Base-by-base conservation (phyloP, 2,113 vertebrate species). In the Alligator sinensis region DNA sequence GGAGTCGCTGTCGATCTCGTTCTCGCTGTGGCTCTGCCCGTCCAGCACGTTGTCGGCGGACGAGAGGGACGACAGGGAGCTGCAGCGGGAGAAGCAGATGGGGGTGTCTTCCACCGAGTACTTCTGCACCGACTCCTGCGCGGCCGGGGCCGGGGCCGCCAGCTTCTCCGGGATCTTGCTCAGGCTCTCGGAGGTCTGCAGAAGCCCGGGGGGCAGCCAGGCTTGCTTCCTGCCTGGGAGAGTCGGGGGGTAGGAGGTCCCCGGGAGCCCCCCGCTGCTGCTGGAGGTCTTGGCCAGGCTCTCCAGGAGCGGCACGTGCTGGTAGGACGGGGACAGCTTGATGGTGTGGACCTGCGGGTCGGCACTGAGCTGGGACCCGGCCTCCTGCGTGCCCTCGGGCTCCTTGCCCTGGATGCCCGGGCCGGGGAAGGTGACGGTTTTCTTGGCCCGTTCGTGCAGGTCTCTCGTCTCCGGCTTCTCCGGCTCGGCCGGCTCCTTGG, bases 1-100 rank as follows among this genome's bases (percentile, higher is more conserved):
- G 0, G 97, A 97, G 92, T 98, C 66, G 12, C 99, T 98, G 77
- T 96, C 99, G 98, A 97, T 98, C 98, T 95, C 99, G 3, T 94
- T 99, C 94, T 95, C 99, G 91, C 89, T 99, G 98, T 34, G 98
- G 98, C 93, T 99, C 97, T 98, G 98, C 82, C 98, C 97, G 0
- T 99, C 99, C 19, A 99, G 95, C 2, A 96, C 98, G 0, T 98
- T 99, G 58, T 99, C 99, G 0, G 98, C 98, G 0, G 99, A 99
- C 47, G 99, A 99, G 4, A 99, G 98, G 0, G 99, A 99, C 21
- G 99, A 99, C 70, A 99, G 97, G 6, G 99, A 99, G 82, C 99
- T 99, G 90, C 99, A 99, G 2, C 99, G 98, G 16, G 99, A 99
- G 94, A 99, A 99, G 96, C 98, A 99, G 86, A 99, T 99, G 0